Evolutionary conservation across 2,888 invertebrate genomes (phyloP), one percentile per base, ranked within the genome.

Genomic region (Liposcelis brunnea): DNA sequence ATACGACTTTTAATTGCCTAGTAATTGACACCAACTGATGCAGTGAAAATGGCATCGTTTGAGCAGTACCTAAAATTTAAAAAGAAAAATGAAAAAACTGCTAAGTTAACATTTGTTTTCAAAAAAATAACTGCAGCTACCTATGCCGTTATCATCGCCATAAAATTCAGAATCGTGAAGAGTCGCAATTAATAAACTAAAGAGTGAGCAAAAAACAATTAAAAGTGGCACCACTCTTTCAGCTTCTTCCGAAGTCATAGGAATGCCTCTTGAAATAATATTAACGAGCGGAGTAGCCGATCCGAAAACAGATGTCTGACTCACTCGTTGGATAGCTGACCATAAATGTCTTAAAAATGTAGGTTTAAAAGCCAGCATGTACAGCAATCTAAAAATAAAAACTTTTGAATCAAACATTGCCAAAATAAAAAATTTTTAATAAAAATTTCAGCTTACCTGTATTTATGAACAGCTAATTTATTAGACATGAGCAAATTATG

Each of bases 81-180:
- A 4, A 7, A 19, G 12, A 40, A 10, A 16, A 40, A 21, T 40
- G 14, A 12, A 40, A 18, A 12, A 16, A 2, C 14, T 46, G 49
- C 35, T 38, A 34, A 45, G 10, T 10, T 37, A 14, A 14, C 8
- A 12, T 34, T 11, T n/a, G 11, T 42, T 16, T 45, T 43, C 43
- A 47, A 47, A 47, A 18, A 47, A 34, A 51, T 44, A 14, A 47
- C n/a, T n/a, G n/a, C n/a, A n/a, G n/a, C n/a, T n/a, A 47, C 40
- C 35, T 33, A 47, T 44, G n/a, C 44, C 44, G 34, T 49, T 47
- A 18, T 65, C 65, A 43, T 70, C 69, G 33, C 64, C 65, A 42
- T 77, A 79, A 61, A 90, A 87, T 63, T 90, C 90, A 0, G 79
- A 77, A 58, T 90, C 90, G 55, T 90, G 86, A 21, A 90, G 61